phyloP scores from a whole-genome alignment of 2,888 invertebrate genomes.

The Platerodrilus igneus region DNA sequence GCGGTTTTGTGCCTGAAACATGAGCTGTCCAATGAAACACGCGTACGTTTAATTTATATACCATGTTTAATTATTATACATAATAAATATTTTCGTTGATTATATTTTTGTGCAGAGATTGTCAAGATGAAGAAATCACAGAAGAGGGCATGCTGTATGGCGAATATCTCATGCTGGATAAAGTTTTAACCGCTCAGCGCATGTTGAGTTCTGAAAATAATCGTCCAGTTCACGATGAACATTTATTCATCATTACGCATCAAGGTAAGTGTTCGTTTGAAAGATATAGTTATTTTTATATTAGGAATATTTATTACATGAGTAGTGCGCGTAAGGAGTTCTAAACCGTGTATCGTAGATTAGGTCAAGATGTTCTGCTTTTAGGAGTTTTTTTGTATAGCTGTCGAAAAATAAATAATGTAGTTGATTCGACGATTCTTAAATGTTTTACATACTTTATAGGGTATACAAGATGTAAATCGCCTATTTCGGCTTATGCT shows the following conservation, averaged over 20 bases:
- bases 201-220: slow-evolving; percentile 72
- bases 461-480: too few relatives aligned
- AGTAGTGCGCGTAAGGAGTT: too few relatives aligned
- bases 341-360: too few relatives aligned
- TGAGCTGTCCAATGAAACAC: slow-evolving; percentile 39
- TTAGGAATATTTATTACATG: too few relatives aligned
- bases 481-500: too few relatives aligned
- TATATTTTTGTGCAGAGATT: slow-evolving; percentile 28
- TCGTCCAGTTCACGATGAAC: slow-evolving; percentile 88
- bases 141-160: slow-evolving; percentile 81
- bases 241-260: slow-evolving; percentile 95
- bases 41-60: slow-evolving; percentile 26
- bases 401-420: slow-evolving; percentile 1
- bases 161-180: slow-evolving; percentile 87
- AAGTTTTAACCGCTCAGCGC: slow-evolving; percentile 74
- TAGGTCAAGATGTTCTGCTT: neutral
- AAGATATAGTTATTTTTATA: slow-evolving; percentile 1
- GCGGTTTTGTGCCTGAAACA: slow-evolving; percentile 26
- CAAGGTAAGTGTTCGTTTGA: too few relatives aligned
- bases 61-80: neutral
- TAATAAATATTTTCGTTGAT: neutral
- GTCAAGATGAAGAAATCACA: slow-evolving; percentile 54
- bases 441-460: neutral
- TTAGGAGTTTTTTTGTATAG: neutral
- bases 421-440: neutral